These are phyloP conservation scores for Catagonus wagneri DNA, from an alignment of 2,113 vertebrate genomes.

Conservation along the genomic window DNA sequence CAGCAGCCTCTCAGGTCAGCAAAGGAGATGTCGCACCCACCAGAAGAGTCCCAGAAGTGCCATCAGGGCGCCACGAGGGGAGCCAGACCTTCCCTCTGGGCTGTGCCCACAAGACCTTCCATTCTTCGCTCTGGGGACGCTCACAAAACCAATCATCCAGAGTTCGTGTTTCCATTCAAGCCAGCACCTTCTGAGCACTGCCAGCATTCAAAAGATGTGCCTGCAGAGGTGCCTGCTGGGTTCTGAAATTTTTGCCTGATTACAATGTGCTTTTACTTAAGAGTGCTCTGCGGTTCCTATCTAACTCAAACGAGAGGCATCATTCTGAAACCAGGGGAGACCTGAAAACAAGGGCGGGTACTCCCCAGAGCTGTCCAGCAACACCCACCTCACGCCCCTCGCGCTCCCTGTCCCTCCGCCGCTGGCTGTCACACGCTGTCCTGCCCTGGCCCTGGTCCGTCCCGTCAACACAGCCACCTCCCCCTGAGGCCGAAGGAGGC, in stretches of 20 bases:
- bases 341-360: neutral
- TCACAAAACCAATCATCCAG: neutral
- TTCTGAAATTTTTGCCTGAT: conserved; percentile 37
- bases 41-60: neutral
- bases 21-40: neutral
- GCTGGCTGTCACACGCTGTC: neutral
- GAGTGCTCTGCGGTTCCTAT: neutral
- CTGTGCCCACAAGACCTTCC: neutral
- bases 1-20: neutral
- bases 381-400: neutral
- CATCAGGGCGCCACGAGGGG: neutral
- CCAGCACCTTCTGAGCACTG: neutral
- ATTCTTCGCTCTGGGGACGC: neutral
- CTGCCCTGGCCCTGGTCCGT: neutral
- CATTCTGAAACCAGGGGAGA: neutral
- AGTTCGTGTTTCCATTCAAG: neutral
- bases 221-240: neutral
- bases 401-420: neutral
- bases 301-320: neutral
- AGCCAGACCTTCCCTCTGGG: neutral
- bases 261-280: conserved; percentile 6
- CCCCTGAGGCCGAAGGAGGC: neutral
- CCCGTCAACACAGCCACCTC: neutral
- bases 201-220: no score
- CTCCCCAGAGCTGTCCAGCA: neutral